Evolutionary conservation across 2,888 invertebrate species (phyloP), one percentile per base, ranked within the genome.

Genomic region (Cosmopolites sordidus): DNA sequence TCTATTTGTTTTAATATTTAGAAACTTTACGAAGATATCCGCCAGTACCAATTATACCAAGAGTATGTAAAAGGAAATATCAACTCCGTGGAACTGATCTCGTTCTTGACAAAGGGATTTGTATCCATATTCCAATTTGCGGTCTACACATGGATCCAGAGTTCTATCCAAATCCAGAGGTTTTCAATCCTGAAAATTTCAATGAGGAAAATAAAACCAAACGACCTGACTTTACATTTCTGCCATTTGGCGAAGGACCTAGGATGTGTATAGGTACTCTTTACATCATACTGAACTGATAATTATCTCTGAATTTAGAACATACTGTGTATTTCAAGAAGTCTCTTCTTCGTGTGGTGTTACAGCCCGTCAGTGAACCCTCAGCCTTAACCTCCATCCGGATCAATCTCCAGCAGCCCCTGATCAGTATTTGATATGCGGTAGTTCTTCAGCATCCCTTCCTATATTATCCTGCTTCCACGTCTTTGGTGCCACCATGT

Each of bases 211-310:
- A 59, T 12, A 56, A 53, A 47, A 38, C 44, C 8, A 54, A 27
- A 6, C 42, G 56, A 30, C 51, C 48, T 11, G 43, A 52, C 12
- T 54, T 51, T 18, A 49, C 59, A n/a, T 69, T 63, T 51, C 52
- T 69, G 46, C 70, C 70, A 0, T 70, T 71, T 46, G 69, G 69
- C 12, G 67, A 68, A 48, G 71, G 70, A 11, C 70, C 71, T 1
- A 63, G 68, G 45, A 64, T 62, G 41, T 71, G 71, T 58, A 70
- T 72, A 38, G 70, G 70, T 71, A 62, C 16, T 2, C 8, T 38
- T 38, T 5, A 38, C 11, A 6, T 9, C 11, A 38, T 12, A 11
- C 11, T 6, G n/a, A 6, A 12, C 27, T 5, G 27, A 27, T 5
- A 6, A 27, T 27, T 27, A 9, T 27, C 5, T 5, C 27, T 27